A percentile compares a stretch with the other conserved stretches of the same genome.
Conservation (phyloP, 2,888 invertebrate genomes). For the Diploptera punctata region DNA sequence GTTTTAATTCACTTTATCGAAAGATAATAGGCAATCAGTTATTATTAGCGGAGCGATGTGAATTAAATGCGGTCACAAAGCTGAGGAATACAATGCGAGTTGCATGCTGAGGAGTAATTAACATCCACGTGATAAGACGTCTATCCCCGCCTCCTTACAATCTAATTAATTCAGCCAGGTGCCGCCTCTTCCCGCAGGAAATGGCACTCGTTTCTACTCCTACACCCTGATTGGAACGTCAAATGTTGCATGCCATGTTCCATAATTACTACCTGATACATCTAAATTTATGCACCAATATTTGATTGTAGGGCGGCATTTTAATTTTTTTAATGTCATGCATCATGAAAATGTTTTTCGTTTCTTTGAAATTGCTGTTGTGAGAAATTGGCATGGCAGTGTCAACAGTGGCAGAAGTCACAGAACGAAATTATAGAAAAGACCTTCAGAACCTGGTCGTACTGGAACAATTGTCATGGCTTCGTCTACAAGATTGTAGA, state of each 20-base stretch:
- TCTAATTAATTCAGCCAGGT: conserved; percentile 38
- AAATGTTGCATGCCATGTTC: conserved; percentile 17
- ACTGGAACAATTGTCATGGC: too few species aligned
- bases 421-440: too few species aligned
- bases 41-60: neutral
- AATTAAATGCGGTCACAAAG: neutral
- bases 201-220: conserved; percentile 27
- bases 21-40: neutral
- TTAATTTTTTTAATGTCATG: conserved; percentile 16
- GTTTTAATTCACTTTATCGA: too few species aligned
- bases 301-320: conserved; percentile 2
- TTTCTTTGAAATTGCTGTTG: neutral
- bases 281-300: conserved; percentile 14
- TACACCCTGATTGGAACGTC: conserved; percentile 25
- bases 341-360: conserved; percentile 4
- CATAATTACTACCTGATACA: conserved; percentile 19
- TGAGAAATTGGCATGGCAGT: neutral
- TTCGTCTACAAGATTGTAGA: too few species aligned
- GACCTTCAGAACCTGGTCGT: too few species aligned
- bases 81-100: neutral
- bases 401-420: neutral
- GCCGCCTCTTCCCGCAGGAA: conserved; percentile 38
- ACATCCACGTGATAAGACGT: conserved; percentile 7
- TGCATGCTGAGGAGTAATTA: conserved; percentile 18
- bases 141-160: conserved; percentile 21